phyloP scores from a whole-genome alignment of 2,113 vertebrate species.

The Damaliscus lunatus region DNA sequence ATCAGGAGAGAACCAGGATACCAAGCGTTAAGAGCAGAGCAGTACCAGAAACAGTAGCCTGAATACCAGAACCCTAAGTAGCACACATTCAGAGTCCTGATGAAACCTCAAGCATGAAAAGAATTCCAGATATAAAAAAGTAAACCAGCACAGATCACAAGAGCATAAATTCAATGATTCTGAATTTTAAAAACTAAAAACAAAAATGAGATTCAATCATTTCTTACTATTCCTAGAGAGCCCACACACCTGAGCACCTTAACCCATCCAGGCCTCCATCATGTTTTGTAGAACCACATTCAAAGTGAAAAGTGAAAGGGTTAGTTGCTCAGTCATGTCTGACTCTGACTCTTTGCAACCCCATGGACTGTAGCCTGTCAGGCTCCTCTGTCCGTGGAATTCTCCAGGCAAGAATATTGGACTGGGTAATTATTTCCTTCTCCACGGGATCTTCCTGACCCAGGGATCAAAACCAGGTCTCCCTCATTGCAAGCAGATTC shows the following conservation, averaged over 20 bases:
- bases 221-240: background rate
- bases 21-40: background rate
- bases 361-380: background rate
- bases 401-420: background rate
- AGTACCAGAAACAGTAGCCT: background rate
- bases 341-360: background rate
- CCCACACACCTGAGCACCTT: background rate
- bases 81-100: background rate
- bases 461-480: background rate
- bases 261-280: background rate
- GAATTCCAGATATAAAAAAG: background rate
- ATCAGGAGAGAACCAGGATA: background rate
- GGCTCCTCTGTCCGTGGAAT: background rate
- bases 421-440: background rate
- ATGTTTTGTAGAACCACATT: background rate
- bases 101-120: background rate
- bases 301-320: background rate
- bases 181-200: background rate
- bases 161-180: background rate
- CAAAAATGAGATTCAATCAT: background rate
- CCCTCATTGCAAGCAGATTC: background rate
- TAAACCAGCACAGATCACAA: background rate
- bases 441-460: background rate
- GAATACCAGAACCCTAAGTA: background rate
- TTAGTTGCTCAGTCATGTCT: rapidly evolving